phyloP scores from a whole-genome alignment of 2,888 invertebrate genomes.

The Aplocera efformata region DNA sequence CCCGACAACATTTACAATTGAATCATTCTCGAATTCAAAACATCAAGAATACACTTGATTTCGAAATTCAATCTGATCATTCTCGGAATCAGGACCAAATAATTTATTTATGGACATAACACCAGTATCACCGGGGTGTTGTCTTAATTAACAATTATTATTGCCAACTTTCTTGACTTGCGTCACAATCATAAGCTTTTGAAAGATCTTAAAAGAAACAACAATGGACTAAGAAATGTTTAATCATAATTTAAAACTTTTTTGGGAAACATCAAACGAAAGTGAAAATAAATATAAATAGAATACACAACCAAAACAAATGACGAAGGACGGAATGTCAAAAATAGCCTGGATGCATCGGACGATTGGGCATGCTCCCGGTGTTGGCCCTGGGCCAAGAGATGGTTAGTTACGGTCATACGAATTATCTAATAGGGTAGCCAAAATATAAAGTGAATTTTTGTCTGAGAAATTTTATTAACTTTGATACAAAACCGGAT shows the following conservation, averaged over 20 bases:
- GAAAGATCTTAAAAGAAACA: not conserved
- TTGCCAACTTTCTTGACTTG: too few relatives aligned
- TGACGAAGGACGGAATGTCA: slow-evolving; percentile 57
- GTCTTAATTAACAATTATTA: too few relatives aligned
- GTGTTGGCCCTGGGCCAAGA: slow-evolving; percentile 54
- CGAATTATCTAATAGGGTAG: slow-evolving; percentile 28
- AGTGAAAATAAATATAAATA: slow-evolving; percentile 50
- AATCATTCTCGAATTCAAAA: slow-evolving; percentile 11
- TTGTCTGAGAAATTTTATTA: slow-evolving; percentile 25
- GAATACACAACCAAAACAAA: slow-evolving; percentile 52
- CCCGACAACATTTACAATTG: slow-evolving; percentile 47
- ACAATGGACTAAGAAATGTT: too few relatives aligned
- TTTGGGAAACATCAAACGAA: slow-evolving; percentile 34
- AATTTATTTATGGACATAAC: too few relatives aligned
- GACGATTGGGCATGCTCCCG: slow-evolving; percentile 52
- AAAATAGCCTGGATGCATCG: slow-evolving; percentile 66
- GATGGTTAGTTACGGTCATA: slow-evolving; percentile 36
- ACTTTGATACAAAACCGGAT: too few relatives aligned
- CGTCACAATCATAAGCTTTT: not conserved
- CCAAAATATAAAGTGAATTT: slow-evolving; percentile 41
- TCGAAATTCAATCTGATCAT: not conserved
- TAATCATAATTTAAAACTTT: not conserved
- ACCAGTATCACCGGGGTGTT: too few relatives aligned
- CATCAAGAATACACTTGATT: not conserved
- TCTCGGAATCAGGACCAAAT: too few relatives aligned